A percentile compares a stretch with the other conserved stretches of the same genome.
Conservation (phyloP, 2,113 vertebrate genomes). For the Siniperca chuatsi region DNA sequence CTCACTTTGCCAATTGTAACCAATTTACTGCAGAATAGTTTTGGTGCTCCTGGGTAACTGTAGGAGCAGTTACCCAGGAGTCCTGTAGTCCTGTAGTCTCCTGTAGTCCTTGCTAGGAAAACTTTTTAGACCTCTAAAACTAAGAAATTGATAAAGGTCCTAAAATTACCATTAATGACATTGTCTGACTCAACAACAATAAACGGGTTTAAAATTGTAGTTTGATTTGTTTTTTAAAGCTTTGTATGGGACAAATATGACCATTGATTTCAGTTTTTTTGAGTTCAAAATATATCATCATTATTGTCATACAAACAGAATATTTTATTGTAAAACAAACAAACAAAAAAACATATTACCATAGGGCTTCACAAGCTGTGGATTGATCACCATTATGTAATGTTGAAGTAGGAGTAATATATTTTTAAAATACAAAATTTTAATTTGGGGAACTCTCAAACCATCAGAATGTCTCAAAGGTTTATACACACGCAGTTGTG, state of each 20-base stretch:
- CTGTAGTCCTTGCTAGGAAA: not conserved
- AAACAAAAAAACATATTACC: not conserved
- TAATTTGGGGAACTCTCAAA: not conserved
- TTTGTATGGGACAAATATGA: not conserved
- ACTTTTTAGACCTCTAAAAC: not conserved
- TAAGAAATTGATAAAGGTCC: not conserved
- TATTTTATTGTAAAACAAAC: not conserved
- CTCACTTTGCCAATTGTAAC: not conserved
- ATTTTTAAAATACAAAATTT: not conserved
- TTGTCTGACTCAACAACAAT: not conserved
- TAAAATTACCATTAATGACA: not conserved
- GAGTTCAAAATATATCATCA: not conserved
- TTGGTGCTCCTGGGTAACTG: not conserved
- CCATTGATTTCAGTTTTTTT: not conserved
- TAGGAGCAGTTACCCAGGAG: no score
- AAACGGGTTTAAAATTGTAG: not conserved
- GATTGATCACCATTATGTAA: not conserved
- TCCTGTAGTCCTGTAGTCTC: not conserved
- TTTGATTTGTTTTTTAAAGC: not conserved
- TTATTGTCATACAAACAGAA: not conserved
- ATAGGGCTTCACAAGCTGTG: not conserved
- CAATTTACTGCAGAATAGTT: constrained; percentile 4
- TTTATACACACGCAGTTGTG: not conserved
- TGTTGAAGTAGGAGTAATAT: not conserved
- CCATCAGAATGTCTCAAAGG: not conserved